These are phyloP conservation scores for Chrysocyon brachyurus DNA, from an alignment of 2,797 vertebrate genomes.

Conservation along the genomic window DNA sequence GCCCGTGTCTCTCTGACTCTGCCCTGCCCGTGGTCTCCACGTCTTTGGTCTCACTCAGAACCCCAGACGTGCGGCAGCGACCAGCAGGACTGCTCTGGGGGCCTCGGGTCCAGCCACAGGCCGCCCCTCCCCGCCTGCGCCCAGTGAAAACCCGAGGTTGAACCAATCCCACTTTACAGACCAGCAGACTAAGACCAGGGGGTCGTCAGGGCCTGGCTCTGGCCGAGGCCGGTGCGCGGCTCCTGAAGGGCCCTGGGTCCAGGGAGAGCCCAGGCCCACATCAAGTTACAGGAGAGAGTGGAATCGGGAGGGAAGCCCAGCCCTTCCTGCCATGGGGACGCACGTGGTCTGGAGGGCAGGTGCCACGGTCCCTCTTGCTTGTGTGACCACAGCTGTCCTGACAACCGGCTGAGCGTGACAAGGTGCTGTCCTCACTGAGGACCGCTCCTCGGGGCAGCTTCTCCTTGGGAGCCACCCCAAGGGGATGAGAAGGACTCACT, in stretches of 20 bases:
- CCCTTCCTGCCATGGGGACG: constrained; percentile 5
- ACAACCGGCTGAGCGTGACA: neutral
- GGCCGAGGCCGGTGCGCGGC: neutral
- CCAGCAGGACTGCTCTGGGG: neutral
- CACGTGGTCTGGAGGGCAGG: neutral
- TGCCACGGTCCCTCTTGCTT: constrained; percentile 29
- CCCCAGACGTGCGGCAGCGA: neutral
- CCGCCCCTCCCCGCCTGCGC: neutral
- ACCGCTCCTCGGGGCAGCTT: rapidly evolving
- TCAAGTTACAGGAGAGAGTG: neutral
- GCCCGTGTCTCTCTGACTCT: neutral
- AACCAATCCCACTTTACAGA: neutral
- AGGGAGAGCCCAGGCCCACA: neutral
- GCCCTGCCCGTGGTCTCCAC: rapidly evolving
- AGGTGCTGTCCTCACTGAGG: rapidly evolving
- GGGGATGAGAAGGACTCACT: rapidly evolving
- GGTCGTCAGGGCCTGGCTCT: rapidly evolving
- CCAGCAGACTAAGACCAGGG: neutral
- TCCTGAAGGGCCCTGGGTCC: rapidly evolving
- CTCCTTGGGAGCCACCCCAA: neutral
- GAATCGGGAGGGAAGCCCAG: neutral
- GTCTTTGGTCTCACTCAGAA: neutral
- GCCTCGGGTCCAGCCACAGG: rapidly evolving
- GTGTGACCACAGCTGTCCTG: constrained; percentile 23
- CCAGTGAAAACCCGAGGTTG: rapidly evolving